Conservation (phyloP, 2,888 invertebrate species). For the Mactromeris polynyma region DNA sequence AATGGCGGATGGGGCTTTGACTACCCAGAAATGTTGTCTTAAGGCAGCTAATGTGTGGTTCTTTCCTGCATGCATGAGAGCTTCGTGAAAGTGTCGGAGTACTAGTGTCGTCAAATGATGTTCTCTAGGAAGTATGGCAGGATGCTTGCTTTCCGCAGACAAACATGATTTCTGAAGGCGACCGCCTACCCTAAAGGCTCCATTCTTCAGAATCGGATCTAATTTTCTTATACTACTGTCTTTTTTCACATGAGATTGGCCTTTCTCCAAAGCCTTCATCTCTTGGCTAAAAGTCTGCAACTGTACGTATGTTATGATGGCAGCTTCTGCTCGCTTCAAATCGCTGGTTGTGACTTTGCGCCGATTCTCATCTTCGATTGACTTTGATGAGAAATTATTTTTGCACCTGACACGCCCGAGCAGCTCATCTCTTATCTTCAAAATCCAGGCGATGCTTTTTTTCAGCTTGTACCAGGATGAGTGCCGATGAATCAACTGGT, state of each 20-base stretch:
- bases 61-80: constrained; percentile 62
- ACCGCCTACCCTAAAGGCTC: constrained; percentile 72
- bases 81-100: constrained; percentile 66
- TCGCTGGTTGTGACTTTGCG: too few species aligned
- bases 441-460: constrained; percentile 21
- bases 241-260: not conserved
- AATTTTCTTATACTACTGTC: constrained; percentile 25
- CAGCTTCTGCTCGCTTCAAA: not conserved
- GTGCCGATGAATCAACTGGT: not conserved
- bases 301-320: constrained; percentile 40
- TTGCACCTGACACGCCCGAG: too few species aligned
- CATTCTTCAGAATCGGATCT: constrained; percentile 64
- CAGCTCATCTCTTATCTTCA: not conserved
- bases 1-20: constrained; percentile 73
- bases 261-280: not conserved
- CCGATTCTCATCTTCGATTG: not conserved
- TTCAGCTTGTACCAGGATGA: constrained; percentile 37
- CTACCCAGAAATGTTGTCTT: constrained; percentile 79
- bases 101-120: constrained; percentile 62
- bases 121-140: constrained; percentile 62
- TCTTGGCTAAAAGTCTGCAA: too few species aligned
- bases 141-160: constrained; percentile 54
- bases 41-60: constrained; percentile 68
- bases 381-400: not conserved
- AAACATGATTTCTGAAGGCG: constrained; percentile 43